Conservation (phyloP, 2,888 invertebrate species). For the Chrysina gloriosa region DNA sequence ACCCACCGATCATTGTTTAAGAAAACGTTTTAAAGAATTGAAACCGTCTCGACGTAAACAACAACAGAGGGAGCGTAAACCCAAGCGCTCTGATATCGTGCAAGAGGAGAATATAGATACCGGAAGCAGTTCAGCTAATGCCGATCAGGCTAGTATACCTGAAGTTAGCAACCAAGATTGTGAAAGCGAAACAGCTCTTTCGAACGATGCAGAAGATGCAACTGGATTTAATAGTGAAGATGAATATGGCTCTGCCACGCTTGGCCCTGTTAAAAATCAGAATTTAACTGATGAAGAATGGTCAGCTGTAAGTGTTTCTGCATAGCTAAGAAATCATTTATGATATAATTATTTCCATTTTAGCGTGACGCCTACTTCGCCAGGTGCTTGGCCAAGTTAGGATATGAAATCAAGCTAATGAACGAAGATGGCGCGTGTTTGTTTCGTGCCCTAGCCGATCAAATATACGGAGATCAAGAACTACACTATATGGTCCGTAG, state of each 20-base stretch:
- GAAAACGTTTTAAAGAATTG: slow-evolving; percentile 61
- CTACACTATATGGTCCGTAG: slow-evolving; percentile 86
- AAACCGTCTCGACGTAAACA: slow-evolving; percentile 47
- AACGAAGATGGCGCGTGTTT: slow-evolving; percentile 90
- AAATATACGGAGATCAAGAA: slow-evolving; percentile 91
- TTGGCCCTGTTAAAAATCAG: slow-evolving; percentile 43
- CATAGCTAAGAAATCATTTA: background rate
- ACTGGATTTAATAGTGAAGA: slow-evolving; percentile 65
- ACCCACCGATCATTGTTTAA: slow-evolving; percentile 58
- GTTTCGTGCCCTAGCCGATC: slow-evolving; percentile 89
- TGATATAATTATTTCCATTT: slow-evolving; percentile 38
- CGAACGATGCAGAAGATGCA: slow-evolving; percentile 59
- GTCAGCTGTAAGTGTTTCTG: slow-evolving; percentile 58
- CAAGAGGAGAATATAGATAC: slow-evolving; percentile 53
- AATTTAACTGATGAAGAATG: slow-evolving; percentile 63
- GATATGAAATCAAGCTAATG: slow-evolving; percentile 83
- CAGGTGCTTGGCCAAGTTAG: slow-evolving; percentile 74
- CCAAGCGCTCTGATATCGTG: slow-evolving; percentile 56
- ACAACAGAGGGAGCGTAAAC: slow-evolving; percentile 57
- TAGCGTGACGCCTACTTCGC: slow-evolving; percentile 62
- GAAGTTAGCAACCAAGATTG: slow-evolving; percentile 54
- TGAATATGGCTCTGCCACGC: slow-evolving; percentile 59
- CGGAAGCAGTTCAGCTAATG: slow-evolving; percentile 44
- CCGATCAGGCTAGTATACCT: slow-evolving; percentile 50
- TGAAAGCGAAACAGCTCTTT: slow-evolving; percentile 50